phyloP scores from a whole-genome alignment of 2,888 invertebrate species.

The Apotomis turbidana region DNA sequence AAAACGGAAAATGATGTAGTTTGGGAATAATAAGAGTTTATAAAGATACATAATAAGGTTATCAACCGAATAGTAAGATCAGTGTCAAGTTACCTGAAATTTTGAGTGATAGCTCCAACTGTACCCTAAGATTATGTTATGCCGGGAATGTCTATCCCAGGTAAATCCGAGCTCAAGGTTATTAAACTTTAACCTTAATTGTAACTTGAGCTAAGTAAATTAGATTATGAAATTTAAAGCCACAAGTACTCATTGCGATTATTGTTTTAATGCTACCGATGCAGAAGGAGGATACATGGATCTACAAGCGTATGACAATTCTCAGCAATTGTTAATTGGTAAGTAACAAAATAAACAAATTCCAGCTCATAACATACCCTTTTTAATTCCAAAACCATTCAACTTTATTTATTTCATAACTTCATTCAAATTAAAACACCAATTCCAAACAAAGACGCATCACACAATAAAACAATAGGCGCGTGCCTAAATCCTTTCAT shows the following conservation, averaged over 20 bases:
- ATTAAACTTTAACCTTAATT: conserved; percentile 3
- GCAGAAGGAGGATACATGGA: conserved; percentile 71
- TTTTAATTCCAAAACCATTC: not conserved
- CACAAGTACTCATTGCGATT: conserved; percentile 10
- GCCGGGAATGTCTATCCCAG: conserved; percentile 9
- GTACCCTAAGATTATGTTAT: too few species aligned
- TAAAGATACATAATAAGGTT: not conserved
- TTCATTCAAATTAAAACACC: conserved; percentile 39
- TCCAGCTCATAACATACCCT: conserved; percentile 5
- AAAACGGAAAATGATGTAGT: too few species aligned
- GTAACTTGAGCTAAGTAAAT: not conserved
- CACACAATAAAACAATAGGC: conserved; percentile 45
- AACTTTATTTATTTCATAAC: conserved; percentile 11
- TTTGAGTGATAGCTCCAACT: not conserved
- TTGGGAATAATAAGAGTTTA: too few species aligned
- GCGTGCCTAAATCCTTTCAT: conserved; percentile 55
- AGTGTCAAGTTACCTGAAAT: conserved; percentile 26
- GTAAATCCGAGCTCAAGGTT: conserved; percentile 10
- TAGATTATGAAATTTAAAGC: not conserved
- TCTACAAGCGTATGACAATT: conserved; percentile 73
- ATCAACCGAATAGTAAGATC: conserved; percentile 21
- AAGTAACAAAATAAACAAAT: conserved; percentile 50
- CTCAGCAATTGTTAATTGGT: conserved; percentile 72
- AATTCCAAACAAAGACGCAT: conserved; percentile 37
- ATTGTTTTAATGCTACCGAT: conserved; percentile 43